phyloP scores from a whole-genome alignment of 2,797 vertebrate species.

The Petrocephalus schoutedeni region DNA sequence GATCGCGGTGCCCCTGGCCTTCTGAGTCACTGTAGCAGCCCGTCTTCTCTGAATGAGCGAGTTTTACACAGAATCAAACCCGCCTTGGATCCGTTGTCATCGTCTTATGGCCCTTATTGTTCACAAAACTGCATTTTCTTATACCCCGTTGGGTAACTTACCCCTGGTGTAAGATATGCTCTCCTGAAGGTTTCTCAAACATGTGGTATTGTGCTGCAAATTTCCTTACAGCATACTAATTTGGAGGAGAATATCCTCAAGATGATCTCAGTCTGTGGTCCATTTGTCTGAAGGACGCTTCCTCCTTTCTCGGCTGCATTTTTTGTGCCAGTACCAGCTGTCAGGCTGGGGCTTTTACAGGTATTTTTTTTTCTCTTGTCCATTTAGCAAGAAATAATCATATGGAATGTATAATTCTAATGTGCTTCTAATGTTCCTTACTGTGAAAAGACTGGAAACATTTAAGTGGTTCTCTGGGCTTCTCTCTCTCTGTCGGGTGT shows the following conservation, averaged over 20 bases:
- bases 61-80: neutral
- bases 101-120: neutral
- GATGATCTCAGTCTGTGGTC: neutral
- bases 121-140: neutral
- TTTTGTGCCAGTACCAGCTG: neutral
- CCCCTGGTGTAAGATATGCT: neutral
- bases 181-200: neutral
- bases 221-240: neutral
- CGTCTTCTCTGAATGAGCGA: neutral
- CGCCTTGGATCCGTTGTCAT: neutral
- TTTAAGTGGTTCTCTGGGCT: conserved; percentile 13
- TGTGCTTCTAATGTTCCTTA: neutral
- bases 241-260: neutral
- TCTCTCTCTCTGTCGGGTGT: neutral
- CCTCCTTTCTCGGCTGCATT: neutral
- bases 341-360: neutral
- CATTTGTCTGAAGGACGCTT: neutral
- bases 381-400: neutral
- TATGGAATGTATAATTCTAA: conserved; percentile 5
- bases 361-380: conserved; percentile 1
- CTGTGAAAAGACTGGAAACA: neutral
- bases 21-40: neutral
- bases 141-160: neutral
- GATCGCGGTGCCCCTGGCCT: neutral
- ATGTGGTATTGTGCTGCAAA: neutral